These are phyloP conservation scores for Ptychoptera contaminata DNA, from an alignment of 2,888 invertebrate species.

Conservation along the genomic window DNA sequence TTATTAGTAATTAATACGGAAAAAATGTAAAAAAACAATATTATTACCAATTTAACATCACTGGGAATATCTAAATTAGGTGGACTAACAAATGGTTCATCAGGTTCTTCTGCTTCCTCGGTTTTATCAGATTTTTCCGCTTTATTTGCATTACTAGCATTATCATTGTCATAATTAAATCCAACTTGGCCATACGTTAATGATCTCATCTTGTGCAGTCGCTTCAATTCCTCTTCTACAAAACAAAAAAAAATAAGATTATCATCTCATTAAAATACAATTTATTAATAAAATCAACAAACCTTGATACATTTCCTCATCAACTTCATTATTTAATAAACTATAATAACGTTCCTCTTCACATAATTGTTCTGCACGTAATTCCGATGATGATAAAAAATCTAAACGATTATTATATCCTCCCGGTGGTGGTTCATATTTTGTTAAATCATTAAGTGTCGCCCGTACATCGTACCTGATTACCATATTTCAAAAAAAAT, in stretches of 20 bases:
- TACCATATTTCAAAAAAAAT: no score
- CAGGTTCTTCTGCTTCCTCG: constrained; percentile 48
- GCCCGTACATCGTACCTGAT: constrained; percentile 88
- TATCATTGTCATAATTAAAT: constrained; percentile 51
- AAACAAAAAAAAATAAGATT: constrained; percentile 10
- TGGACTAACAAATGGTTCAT: constrained; percentile 60
- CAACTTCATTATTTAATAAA: constrained; percentile 72
- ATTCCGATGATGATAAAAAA: constrained; percentile 54
- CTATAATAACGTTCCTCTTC: constrained; percentile 91
- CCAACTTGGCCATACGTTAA: constrained; percentile 52
- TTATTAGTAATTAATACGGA: background rate
- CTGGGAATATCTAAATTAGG: constrained; percentile 58
- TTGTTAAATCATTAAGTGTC: constrained; percentile 68
- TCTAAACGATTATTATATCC: constrained; percentile 42
- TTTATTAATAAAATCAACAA: constrained; percentile 10
- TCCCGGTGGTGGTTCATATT: constrained; percentile 65
- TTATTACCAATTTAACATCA: constrained; percentile 47
- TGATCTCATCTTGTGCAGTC: constrained; percentile 55
- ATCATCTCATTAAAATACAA: background rate
- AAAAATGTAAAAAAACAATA: background rate
- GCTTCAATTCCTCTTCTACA: constrained; percentile 83
- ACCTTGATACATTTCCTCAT: constrained; percentile 86
- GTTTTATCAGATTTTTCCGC: constrained; percentile 27
- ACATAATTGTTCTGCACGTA: constrained; percentile 75
- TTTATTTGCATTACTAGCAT: constrained; percentile 32